Conservation (phyloP, 2,797 vertebrate genomes). For the Aldrovandia affinis region DNA sequence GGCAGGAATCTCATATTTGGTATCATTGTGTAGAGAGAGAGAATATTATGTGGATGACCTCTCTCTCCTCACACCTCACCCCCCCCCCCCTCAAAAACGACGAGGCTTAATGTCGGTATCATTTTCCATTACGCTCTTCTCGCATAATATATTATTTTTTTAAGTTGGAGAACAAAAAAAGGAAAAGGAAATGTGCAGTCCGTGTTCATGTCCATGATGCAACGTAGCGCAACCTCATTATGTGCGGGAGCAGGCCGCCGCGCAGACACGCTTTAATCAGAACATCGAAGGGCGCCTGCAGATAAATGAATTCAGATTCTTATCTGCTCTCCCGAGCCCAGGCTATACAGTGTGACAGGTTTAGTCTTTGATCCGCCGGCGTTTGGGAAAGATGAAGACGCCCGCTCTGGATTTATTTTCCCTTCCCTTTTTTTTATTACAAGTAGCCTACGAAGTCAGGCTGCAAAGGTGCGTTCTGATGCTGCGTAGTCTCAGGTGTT, state of each 20-base stretch:
- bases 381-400: not conserved
- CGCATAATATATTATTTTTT: not conserved
- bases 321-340: not conserved
- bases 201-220: not conserved
- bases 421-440: not conserved
- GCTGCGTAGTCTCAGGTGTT: not conserved
- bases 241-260: not conserved
- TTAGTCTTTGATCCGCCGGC: not conserved
- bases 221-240: slow-evolving; percentile 4
- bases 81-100: not conserved
- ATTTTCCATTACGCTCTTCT: not conserved
- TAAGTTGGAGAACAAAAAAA: no score
- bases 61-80: not conserved
- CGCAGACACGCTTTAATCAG: not conserved
- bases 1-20: no score
- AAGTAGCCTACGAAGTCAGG: no score
- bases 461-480: not conserved
- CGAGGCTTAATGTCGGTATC: not conserved
- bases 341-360: not conserved
- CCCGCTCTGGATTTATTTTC: no score
- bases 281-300: not conserved
- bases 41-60: not conserved
- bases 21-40: not conserved
- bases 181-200: not conserved
- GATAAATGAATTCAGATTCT: not conserved